Conservation (phyloP, 2,113 vertebrate species). For the Pipra filicauda region DNA sequence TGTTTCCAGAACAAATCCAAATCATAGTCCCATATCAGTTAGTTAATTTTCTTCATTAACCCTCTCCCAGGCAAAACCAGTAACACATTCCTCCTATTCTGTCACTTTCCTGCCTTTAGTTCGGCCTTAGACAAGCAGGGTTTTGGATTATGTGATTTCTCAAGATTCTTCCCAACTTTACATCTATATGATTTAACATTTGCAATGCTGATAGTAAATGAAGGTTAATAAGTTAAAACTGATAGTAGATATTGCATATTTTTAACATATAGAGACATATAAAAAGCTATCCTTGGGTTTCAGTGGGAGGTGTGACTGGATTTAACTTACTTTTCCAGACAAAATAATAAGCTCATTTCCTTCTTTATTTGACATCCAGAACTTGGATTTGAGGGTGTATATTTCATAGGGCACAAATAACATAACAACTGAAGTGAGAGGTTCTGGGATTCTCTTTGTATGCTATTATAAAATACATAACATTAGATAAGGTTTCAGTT, state of each 20-base stretch:
- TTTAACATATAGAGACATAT: background rate
- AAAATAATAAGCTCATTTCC: background rate
- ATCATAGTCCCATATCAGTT: rapidly evolving
- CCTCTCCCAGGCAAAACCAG: background rate
- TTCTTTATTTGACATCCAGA: background rate
- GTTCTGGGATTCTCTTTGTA: background rate
- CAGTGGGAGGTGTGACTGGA: background rate
- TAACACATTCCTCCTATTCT: background rate
- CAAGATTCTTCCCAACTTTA: background rate
- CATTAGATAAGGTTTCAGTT: background rate
- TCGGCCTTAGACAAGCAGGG: background rate
- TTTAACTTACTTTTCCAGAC: background rate
- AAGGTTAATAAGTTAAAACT: background rate
- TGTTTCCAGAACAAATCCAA: background rate
- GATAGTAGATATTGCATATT: background rate
- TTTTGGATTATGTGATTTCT: background rate
- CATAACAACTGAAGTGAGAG: background rate
- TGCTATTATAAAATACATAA: background rate
- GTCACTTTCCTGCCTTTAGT: background rate
- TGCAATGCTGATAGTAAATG: background rate
- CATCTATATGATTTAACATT: background rate
- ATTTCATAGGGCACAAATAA: background rate
- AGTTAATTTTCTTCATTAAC: no score
- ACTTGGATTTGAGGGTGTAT: background rate
- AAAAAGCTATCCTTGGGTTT: background rate